A percentile compares a stretch with the other conserved stretches of the same genome.
phyloP scores from a whole-genome alignment of 2,113 vertebrate genomes.

The Malurus elegans region DNA sequence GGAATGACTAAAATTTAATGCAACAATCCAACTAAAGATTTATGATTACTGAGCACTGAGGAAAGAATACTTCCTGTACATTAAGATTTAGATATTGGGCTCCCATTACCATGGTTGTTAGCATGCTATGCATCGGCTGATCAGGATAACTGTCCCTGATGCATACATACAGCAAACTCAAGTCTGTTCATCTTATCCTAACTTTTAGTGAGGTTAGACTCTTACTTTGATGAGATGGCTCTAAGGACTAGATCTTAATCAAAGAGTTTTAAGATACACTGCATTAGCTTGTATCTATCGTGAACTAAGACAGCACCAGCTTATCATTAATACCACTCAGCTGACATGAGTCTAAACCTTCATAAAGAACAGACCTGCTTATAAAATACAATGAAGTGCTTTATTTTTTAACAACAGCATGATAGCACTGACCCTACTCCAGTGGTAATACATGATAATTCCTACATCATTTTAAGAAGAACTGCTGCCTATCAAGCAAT shows the following conservation, averaged over 20 bases:
- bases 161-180: not conserved
- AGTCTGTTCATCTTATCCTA: conserved; percentile 7
- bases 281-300: not conserved
- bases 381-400: not conserved
- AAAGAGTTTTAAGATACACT: not conserved
- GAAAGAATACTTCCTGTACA: not conserved
- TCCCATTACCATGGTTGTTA: not conserved
- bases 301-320: not conserved
- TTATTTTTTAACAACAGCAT: not conserved
- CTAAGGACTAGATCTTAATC: conserved; percentile 15
- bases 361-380: conserved; percentile 12
- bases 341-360: not conserved
- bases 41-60: not conserved
- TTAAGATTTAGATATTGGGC: not conserved
- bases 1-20: not conserved
- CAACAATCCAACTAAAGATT: not conserved
- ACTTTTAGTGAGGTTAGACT: conserved; percentile 6
- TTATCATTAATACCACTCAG: not conserved
- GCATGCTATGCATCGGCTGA: not conserved
- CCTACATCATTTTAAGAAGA: not conserved
- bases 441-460: not conserved
- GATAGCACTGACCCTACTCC: not conserved
- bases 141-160: not conserved
- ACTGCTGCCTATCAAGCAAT: not conserved
- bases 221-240: conserved; percentile 10